Percentiles rank a stretch among this genome's conserved stretches.
These are phyloP conservation scores for Protosalanx chinensis DNA, from an alignment of 2,797 vertebrate genomes.

Conservation along the genomic window DNA sequence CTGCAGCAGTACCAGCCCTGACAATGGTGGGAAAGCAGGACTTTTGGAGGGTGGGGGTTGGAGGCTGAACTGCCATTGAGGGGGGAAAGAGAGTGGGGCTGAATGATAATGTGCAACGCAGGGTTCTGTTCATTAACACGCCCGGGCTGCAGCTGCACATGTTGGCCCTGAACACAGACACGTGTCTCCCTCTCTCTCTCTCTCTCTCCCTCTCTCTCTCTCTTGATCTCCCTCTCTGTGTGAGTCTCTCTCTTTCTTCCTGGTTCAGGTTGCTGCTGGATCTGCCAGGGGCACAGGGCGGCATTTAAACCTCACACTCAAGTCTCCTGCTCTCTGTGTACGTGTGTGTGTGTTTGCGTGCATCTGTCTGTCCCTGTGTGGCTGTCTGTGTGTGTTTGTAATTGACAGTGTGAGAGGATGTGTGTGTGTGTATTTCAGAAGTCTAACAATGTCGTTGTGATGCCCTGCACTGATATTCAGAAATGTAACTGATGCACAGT, in stretches of 20 bases:
- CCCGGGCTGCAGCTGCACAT: constrained; percentile 85
- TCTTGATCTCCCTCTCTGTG: constrained; percentile 13
- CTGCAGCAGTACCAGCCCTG: constrained; percentile 70
- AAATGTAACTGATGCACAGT: not conserved
- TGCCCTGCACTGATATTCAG: not conserved
- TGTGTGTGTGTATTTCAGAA: not conserved
- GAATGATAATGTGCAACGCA: constrained; percentile 86
- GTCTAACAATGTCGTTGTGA: too few relatives aligned
- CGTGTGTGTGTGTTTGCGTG: constrained; percentile 4
- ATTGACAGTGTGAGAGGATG: not conserved
- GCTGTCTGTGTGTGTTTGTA: not conserved
- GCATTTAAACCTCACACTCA: constrained; percentile 18
- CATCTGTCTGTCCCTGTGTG: not conserved
- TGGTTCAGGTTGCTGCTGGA: constrained; percentile 61
- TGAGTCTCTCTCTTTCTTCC: not conserved
- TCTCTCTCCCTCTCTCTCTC: not conserved
- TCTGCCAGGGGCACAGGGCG: constrained; percentile 57
- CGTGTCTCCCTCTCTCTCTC: constrained; percentile 38
- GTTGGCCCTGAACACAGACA: constrained; percentile 67
- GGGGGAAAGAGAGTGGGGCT: constrained; percentile 61
- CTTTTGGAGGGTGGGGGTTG: constrained; percentile 72
- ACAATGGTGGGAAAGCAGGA: constrained; percentile 92
- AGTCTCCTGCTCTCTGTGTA: constrained; percentile 18
- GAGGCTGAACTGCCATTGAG: constrained; percentile 86
- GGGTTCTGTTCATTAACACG: constrained; percentile 81